Base-by-base conservation (phyloP, 1,140 invertebrate species). In the Dufourea novaeangliae region DNA sequence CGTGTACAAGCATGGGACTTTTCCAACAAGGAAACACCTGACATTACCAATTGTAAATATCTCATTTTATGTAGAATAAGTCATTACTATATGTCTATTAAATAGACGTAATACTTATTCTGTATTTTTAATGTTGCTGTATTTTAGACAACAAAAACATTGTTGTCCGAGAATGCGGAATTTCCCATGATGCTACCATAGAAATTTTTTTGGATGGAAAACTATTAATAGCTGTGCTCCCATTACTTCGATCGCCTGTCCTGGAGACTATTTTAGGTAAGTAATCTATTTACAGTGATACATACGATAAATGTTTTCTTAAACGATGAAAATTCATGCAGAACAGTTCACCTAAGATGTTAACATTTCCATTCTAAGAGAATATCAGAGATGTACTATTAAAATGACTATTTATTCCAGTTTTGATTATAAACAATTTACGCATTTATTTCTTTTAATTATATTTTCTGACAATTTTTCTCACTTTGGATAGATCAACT, bases 1-100 rank as follows among this genome's bases (percentile, higher is more conserved):
- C 92, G 97, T 70, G 95, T 97, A 76, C 97, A 97, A 92, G 95
- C 94, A 17, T 97, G 97, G 97, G 96, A 97, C 91, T 96, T 97
- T 90, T 94, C 94, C 0, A 92, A 94, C 20, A 94, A 93, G 67
- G 90, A 93, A 72, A 94, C 97, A 75, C 97, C 97, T 10, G 94
- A 96, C 87, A 95, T 97, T 64, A 94, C 94, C 50, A 94, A 97
- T 87, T 91, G 96, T 97, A 91, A 94, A 93, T 90, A 50, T 67
- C 74, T 67, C 7, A 20, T 46, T 0, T 3, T 46, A 20, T 5
- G 20, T n/a, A 20, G 14, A 46, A 46, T 78, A 62, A 10, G 66
- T 81, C 56, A 32, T 56, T 14, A 29, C 73, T 11, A 14, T 57
- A 71, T 61, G 57, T 79, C 62, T 62, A n/a, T 63, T 39, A 74